phyloP scores from a whole-genome alignment of 2,113 vertebrate species.

The Coracopsis vasa region DNA sequence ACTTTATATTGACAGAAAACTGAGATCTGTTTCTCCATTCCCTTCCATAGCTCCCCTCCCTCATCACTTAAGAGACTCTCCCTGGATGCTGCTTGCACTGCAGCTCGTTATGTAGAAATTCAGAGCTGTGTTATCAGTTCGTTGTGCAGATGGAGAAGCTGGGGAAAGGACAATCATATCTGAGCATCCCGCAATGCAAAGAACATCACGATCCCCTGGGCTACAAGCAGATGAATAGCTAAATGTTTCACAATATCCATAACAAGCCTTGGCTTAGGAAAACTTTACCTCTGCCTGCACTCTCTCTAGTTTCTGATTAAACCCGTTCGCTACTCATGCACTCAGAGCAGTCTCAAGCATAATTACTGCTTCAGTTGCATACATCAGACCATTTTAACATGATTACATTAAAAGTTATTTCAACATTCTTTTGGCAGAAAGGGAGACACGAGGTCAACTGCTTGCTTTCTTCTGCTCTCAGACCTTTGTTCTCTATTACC shows the following conservation, averaged over 20 bases:
- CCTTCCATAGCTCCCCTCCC: neutral
- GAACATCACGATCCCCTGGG: neutral
- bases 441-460: neutral
- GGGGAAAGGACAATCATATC: neutral
- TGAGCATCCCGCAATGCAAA: neutral
- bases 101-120: neutral
- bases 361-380: neutral
- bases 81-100: neutral
- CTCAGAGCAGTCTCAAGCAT: neutral
- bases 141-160: neutral
- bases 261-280: neutral
- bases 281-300: neutral
- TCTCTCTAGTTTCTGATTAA: neutral
- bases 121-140: neutral
- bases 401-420: neutral
- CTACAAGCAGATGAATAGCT: neutral
- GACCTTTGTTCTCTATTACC: neutral
- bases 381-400: neutral
- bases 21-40: neutral
- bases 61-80: neutral
- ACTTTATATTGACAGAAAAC: neutral
- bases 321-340: neutral
- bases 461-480: neutral
- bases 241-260: neutral
- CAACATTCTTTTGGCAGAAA: neutral